Base-by-base conservation (phyloP, 2,888 invertebrate genomes). In the Eristalinus sepulchralis region DNA sequence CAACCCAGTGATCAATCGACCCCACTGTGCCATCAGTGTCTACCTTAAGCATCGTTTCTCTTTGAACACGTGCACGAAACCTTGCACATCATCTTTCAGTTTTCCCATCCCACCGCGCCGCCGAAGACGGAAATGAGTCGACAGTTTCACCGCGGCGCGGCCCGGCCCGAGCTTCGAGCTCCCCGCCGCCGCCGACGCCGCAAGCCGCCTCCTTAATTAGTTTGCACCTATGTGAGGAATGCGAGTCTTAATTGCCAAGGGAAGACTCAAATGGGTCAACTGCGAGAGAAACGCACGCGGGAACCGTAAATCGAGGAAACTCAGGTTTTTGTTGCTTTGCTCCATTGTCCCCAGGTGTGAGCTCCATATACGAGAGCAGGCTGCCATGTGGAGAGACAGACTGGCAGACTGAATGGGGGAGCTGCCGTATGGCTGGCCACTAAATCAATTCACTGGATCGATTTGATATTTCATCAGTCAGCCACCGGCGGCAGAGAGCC, bases 391-490 rank as follows among this genome's bases (percentile, higher is more conserved):
- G 31, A 60, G 62, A 55, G n/a, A 59, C 62, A 36, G 53, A 33
- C 31, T 33, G n/a, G 47, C 33, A 34, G 60, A 36, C 57, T 27
- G 75, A 79, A 83, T 78, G 78, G 82, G 82, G 86, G 82, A 86
- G 82, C 83, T 79, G 82, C 75, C 67, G 70, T 67, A 59, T 47
- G 62, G 78, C 72, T 82, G 86, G 86, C 59, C 85, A 85, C 77
- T 86, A 86, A 86, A 86, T 86, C 86, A 86, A 86, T 83, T 86
- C 86, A 82, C 73, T 83, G 82, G 83, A 86, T 86, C 82, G 83
- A 83, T 86, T 82, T 86, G 86, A 86, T 86, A 83, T 86, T 86
- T 83, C 86, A 86, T 86, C 86, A 86, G 86, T 86, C 86, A 86
- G 86, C 86, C 83, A 78, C 78, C 83, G 71, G 78, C 78, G 63